Evolutionary conservation across 2,888 invertebrate species (phyloP).

Genomic region (Priocnemis perturbator): DNA sequence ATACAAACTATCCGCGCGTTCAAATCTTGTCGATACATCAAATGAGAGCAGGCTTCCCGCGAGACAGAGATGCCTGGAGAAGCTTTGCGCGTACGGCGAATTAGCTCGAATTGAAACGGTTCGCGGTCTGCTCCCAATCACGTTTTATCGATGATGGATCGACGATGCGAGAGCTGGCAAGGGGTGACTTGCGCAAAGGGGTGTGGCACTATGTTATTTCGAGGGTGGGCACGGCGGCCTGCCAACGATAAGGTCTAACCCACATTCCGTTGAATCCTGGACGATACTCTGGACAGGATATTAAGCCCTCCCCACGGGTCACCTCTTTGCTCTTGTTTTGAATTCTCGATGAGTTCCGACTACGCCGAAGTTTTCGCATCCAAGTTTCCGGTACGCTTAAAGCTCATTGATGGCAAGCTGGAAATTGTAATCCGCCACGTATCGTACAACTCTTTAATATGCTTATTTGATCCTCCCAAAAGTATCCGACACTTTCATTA

Average conservation of each 20-base stretch:
- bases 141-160: conserved; percentile 40
- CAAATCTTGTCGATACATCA: no score
- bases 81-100: no score
- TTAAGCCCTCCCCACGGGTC: conserved; percentile 1
- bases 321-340: background rate
- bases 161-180: conserved; percentile 8
- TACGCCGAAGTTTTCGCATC: conserved; percentile 19
- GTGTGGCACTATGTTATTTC: conserved; percentile 47
- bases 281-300: conserved; percentile 16
- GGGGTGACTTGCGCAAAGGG: conserved; percentile 30
- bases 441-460: no score
- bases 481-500: no score
- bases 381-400: no score
- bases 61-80: no score
- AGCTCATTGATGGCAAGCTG: no score
- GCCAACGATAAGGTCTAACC: conserved; percentile 50
- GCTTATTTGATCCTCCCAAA: no score
- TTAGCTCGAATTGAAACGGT: conserved; percentile 19
- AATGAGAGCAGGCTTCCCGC: no score
- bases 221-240: conserved; percentile 36
- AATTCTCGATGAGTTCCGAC: conserved; percentile 25
- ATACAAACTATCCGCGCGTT: no score
- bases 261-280: conserved; percentile 44
- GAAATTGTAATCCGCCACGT: no score
- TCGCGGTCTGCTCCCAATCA: conserved; percentile 41